Percentiles rank a stretch among this genome's conserved stretches.
These are phyloP conservation scores for Myxocyprinus asiaticus DNA, from an alignment of 2,113 vertebrate species.

Conservation along the genomic window DNA sequence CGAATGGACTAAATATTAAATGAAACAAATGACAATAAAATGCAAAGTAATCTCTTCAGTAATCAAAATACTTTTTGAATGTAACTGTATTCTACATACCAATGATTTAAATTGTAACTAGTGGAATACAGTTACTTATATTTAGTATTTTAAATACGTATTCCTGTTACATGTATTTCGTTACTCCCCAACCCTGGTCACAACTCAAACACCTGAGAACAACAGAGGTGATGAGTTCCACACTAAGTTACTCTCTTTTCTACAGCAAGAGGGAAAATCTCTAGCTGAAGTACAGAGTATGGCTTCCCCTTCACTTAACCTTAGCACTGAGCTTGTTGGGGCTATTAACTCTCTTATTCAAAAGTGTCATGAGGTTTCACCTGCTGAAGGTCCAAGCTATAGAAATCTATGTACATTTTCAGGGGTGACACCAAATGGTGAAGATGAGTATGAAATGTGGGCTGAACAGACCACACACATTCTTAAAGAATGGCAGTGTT, in stretches of 20 bases:
- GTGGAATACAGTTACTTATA: no score
- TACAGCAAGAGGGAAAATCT: background rate
- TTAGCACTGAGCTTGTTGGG: background rate
- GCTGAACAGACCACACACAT: conserved; percentile 39
- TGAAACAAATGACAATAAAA: no score
- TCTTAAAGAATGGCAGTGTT: conserved; percentile 39
- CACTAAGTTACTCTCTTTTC: background rate
- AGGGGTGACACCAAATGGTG: conserved; percentile 29
- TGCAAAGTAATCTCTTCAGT: no score
- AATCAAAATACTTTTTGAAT: no score
- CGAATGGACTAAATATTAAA: no score
- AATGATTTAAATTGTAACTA: no score
- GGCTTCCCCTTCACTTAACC: background rate
- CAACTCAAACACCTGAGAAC: background rate
- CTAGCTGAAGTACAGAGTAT: background rate
- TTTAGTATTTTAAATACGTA: no score
- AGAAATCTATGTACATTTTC: conserved; percentile 36
- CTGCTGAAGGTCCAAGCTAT: background rate
- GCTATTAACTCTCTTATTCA: conserved; percentile 1
- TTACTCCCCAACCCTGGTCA: background rate
- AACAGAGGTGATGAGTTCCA: background rate
- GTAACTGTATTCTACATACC: no score
- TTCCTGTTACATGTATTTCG: no score
- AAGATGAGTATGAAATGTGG: conserved; percentile 48
- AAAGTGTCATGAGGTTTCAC: background rate